These are phyloP conservation scores for Calliopum simillimum DNA, from an alignment of 2,888 invertebrate genomes.

Conservation along the genomic window DNA sequence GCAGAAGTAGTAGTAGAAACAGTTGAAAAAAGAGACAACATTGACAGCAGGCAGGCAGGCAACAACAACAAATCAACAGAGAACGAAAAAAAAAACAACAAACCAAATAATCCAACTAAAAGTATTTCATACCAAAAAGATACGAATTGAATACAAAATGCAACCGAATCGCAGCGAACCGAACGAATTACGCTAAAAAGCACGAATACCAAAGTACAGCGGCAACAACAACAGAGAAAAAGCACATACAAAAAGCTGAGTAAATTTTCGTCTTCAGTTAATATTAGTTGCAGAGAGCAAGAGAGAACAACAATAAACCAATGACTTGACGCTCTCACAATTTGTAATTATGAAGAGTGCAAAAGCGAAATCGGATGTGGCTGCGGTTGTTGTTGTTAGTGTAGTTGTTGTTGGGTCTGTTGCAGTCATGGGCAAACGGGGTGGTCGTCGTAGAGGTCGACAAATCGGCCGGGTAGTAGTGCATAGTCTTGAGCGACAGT, in stretches of 20 bases:
- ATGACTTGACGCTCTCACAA: not conserved
- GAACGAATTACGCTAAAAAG: constrained; percentile 7
- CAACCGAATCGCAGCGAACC: constrained; percentile 14
- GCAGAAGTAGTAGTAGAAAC: constrained; percentile 42
- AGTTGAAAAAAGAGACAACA: constrained; percentile 21
- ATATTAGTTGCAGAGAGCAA: not conserved
- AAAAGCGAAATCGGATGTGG: constrained; percentile 29
- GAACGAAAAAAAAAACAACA: not conserved
- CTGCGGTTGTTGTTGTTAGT: constrained; percentile 35
- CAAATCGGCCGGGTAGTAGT: too few species aligned
- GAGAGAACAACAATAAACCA: too few species aligned
- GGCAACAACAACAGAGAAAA: not conserved
- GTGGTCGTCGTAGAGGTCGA: too few species aligned
- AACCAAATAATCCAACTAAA: not conserved
- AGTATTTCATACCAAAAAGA: constrained; percentile 14
- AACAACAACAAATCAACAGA: constrained; percentile 26
- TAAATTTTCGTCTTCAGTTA: constrained; percentile 37
- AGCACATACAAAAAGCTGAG: constrained; percentile 35
- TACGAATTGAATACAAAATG: constrained; percentile 14
- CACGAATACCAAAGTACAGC: constrained; percentile 5
- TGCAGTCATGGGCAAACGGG: too few species aligned
- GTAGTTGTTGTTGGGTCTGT: too few species aligned
- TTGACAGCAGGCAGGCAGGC: constrained; percentile 44
- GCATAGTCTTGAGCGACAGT: too few species aligned
- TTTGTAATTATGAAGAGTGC: not conserved